These are phyloP conservation scores for Bombus difficillimus DNA, from an alignment of 1,140 invertebrate genomes.

Conservation along the genomic window DNA sequence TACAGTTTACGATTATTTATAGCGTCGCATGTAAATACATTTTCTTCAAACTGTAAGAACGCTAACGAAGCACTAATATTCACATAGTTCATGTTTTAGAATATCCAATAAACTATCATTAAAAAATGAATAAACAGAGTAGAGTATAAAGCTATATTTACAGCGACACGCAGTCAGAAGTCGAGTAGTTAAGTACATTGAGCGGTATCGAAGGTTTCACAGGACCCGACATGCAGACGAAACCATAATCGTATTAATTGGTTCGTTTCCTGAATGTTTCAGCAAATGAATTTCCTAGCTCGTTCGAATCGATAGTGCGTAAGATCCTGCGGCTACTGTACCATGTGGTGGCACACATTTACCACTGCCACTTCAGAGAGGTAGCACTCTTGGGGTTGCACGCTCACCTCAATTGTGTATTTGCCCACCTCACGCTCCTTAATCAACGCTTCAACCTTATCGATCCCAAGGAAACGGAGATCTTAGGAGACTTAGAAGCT, in stretches of 20 bases:
- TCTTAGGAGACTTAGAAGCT: conserved; percentile 92
- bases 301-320: conserved; percentile 96
- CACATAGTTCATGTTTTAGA: too few species aligned
- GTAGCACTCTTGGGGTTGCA: conserved; percentile 95
- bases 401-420: conserved; percentile 97
- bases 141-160: background rate
- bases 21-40: background rate
- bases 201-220: background rate
- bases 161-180: background rate
- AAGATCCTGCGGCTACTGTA: conserved; percentile 98
- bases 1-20: background rate
- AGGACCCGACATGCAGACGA: background rate
- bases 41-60: background rate
- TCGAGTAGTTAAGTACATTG: background rate
- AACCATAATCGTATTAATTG: conserved; percentile 29
- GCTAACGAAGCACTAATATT: too few species aligned
- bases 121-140: background rate
- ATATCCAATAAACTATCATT: background rate
- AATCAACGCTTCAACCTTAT: conserved; percentile 96
- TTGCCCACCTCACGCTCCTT: conserved; percentile 96
- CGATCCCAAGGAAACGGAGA: conserved; percentile 97
- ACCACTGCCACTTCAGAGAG: conserved; percentile 98
- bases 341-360: conserved; percentile 98
- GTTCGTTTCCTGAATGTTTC: conserved; percentile 73
- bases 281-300: conserved; percentile 97